Conservation (phyloP, 1,140 invertebrate species). For the Zaprionus kolodkinae region DNA sequence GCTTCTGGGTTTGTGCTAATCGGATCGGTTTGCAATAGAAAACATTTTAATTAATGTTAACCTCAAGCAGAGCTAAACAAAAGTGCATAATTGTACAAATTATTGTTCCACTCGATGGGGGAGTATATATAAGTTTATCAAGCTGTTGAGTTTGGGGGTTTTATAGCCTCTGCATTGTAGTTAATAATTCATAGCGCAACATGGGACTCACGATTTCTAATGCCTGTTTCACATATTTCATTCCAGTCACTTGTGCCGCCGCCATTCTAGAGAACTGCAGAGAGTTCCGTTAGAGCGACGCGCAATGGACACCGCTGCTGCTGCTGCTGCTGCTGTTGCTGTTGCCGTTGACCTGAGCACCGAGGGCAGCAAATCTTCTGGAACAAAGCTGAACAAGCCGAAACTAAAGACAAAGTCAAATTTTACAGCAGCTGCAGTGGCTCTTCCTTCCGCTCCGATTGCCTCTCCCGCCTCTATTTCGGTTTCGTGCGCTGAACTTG, state of each 20-base stretch:
- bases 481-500: conserved; percentile 35
- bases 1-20: not conserved
- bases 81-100: not conserved
- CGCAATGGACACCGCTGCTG: conserved; percentile 72
- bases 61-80: not conserved
- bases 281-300: conserved; percentile 5
- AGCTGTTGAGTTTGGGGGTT: conserved; percentile 2
- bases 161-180: conserved; percentile 44
- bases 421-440: conserved; percentile 7
- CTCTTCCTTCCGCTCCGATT: not conserved
- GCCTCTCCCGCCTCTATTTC: not conserved
- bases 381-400: conserved; percentile 40
- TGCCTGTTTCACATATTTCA: conserved; percentile 44
- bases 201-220: not conserved
- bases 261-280: not conserved
- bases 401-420: conserved; percentile 24
- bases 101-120: not conserved
- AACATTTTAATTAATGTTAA: not conserved
- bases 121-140: conserved; percentile 1
- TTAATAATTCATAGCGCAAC: conserved; percentile 63
- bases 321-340: conserved; percentile 70
- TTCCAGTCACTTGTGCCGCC: conserved; percentile 60
- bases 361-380: conserved; percentile 49
- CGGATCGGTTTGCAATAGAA: not conserved
- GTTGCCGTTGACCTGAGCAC: conserved; percentile 68